These are phyloP conservation scores for Camelus bactrianus DNA, from an alignment of 2,113 vertebrate species.

Conservation along the genomic window DNA sequence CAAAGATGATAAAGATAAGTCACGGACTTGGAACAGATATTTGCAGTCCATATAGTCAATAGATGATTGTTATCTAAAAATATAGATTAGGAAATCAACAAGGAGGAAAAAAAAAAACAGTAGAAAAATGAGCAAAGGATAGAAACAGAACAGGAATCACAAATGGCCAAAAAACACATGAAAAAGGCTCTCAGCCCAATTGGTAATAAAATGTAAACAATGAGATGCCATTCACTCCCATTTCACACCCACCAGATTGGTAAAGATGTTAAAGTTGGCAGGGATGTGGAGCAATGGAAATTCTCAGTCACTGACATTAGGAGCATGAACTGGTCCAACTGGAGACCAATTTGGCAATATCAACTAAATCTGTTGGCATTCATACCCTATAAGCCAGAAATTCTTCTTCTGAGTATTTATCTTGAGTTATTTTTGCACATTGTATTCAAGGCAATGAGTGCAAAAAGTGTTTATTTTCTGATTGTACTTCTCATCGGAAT, in stretches of 20 bases:
- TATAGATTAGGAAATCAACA: slow-evolving; percentile 14
- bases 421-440: slow-evolving; percentile 49
- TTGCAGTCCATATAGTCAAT: background rate
- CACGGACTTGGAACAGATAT: slow-evolving; percentile 1
- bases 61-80: background rate
- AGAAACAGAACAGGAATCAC: background rate
- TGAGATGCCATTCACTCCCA: slow-evolving; percentile 41
- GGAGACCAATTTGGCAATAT: slow-evolving; percentile 62
- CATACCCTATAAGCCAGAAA: slow-evolving; percentile 6
- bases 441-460: background rate
- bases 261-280: slow-evolving; percentile 34
- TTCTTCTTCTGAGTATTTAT: slow-evolving; percentile 36
- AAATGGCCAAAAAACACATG: slow-evolving; percentile 18
- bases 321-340: slow-evolving; percentile 53
- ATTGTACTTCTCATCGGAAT: background rate
- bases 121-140: background rate
- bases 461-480: slow-evolving; percentile 29
- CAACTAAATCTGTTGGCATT: slow-evolving; percentile 41
- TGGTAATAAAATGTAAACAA: slow-evolving; percentile 53
- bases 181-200: slow-evolving; percentile 1
- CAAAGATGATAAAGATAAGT: slow-evolving; percentile 32
- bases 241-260: slow-evolving; percentile 62
- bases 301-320: slow-evolving; percentile 35
- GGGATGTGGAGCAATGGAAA: slow-evolving; percentile 38
- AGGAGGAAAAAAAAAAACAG: background rate